A percentile compares a stretch with the other conserved stretches of the same genome.
Conservation (phyloP, 2,888 invertebrate species). For the Caenorhabditis sulstoni region DNA sequence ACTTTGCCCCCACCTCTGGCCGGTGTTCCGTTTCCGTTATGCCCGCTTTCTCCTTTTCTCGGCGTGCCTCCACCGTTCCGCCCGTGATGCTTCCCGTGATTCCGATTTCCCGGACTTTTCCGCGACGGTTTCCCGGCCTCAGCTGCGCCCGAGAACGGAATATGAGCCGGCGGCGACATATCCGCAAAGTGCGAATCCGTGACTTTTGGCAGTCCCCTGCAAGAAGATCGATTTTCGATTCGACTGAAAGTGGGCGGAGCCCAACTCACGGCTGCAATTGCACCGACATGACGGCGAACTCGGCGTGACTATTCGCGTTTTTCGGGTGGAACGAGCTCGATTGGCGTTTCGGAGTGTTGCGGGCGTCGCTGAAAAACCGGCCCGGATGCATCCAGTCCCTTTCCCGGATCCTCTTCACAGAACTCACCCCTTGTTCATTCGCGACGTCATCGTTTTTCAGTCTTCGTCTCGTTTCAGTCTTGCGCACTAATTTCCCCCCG, state of each 20-base stretch:
- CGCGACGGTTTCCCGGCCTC: constrained; percentile 1
- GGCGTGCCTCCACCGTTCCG: neutral
- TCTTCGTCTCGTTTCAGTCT: neutral
- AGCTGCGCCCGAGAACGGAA: constrained; percentile 15
- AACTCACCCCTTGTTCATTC: constrained; percentile 30
- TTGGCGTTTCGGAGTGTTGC: neutral
- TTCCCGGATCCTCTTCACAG: too few relatives aligned
- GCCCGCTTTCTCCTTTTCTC: neutral
- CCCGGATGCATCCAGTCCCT: too few relatives aligned
- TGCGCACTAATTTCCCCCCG: constrained; percentile 10
- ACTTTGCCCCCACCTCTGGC: neutral
- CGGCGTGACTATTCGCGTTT: neutral
- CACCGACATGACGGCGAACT: constrained; percentile 19
- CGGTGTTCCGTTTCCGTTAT: neutral
- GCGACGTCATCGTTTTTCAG: constrained; percentile 11
- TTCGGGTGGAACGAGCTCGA: neutral
- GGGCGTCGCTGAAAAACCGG: neutral
- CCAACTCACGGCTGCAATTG: constrained; percentile 44
- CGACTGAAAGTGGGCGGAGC: neutral
- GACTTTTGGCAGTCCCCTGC: constrained; percentile 50
- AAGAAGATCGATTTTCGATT: constrained; percentile 2
- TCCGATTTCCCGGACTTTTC: neutral
- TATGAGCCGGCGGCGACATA: constrained; percentile 44
- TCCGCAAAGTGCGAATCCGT: constrained; percentile 12
- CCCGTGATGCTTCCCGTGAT: neutral